Conservation (phyloP, 1,140 invertebrate genomes). For the Heterodera schachtii region DNA sequence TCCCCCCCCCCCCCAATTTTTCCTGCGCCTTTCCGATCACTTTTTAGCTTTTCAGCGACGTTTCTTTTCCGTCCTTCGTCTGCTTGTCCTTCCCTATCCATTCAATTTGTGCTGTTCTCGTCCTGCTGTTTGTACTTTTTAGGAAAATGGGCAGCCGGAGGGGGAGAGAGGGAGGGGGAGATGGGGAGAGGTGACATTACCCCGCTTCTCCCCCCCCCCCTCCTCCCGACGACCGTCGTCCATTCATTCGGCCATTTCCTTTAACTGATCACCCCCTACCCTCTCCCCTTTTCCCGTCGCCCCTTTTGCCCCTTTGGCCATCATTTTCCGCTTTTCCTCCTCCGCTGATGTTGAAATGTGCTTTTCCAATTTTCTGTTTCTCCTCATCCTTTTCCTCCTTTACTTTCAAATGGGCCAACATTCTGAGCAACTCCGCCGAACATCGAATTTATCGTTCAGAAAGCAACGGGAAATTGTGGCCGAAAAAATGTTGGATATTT, state of each 20-base stretch:
- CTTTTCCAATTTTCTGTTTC: neutral
- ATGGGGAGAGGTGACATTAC: neutral
- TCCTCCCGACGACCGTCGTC: neutral
- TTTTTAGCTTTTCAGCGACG: neutral
- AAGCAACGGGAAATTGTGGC: neutral
- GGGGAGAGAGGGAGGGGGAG: neutral
- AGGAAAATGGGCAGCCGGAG: neutral
- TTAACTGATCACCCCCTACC: neutral
- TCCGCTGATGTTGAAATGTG: neutral
- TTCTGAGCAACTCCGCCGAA: neutral
- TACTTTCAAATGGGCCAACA: neutral
- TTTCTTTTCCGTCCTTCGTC: neutral
- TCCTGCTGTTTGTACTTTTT: neutral
- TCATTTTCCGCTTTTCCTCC: neutral
- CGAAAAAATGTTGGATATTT: neutral
- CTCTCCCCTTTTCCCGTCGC: neutral
- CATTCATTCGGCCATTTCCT: neutral
- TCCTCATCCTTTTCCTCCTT: neutral
- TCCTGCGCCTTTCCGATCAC: neutral
- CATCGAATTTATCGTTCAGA: neutral
- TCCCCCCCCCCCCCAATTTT: too few relatives aligned
- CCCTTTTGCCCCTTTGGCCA: slow-evolving; percentile 5
- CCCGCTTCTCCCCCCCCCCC: too few relatives aligned
- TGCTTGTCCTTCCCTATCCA: neutral
- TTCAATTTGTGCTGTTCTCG: neutral